Conservation (phyloP, 2,888 invertebrate genomes). For the Euzetes globulus region DNA sequence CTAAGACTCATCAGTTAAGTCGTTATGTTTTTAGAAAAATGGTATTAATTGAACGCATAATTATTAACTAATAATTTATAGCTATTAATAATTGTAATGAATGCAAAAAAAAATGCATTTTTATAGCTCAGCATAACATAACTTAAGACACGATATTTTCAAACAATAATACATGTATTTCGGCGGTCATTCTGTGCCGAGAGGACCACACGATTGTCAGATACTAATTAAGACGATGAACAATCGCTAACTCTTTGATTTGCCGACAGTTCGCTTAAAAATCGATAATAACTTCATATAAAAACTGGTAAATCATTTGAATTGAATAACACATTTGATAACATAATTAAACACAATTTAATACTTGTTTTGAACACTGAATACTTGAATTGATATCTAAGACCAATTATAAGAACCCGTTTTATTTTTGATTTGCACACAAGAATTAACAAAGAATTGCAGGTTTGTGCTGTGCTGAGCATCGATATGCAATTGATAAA, state of each 20-base stretch:
- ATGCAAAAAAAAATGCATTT: too few species aligned
- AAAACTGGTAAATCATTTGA: background rate
- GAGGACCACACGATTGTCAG: conserved; percentile 15
- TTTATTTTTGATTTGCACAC: too few species aligned
- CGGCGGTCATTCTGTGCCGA: background rate
- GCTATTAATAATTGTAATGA: background rate
- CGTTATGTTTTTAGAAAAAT: background rate
- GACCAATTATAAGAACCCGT: too few species aligned
- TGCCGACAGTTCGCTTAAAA: background rate
- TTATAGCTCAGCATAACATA: too few species aligned
- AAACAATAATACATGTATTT: too few species aligned
- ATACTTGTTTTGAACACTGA: background rate
- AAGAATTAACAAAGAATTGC: too few species aligned
- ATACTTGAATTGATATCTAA: too few species aligned
- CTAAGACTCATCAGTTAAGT: background rate
- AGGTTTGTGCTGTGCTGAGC: too few species aligned
- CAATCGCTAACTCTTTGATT: background rate
- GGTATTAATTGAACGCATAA: background rate
- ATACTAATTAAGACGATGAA: conserved; percentile 21
- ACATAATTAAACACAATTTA: background rate
- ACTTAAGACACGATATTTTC: background rate
- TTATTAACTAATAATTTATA: background rate
- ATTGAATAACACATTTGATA: background rate
- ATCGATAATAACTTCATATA: background rate
- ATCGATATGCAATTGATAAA: too few species aligned